Evolutionary conservation across 2,888 invertebrate genomes (phyloP), one percentile per base, ranked within the genome.

Genomic region (Leptinotarsa haldemani): DNA sequence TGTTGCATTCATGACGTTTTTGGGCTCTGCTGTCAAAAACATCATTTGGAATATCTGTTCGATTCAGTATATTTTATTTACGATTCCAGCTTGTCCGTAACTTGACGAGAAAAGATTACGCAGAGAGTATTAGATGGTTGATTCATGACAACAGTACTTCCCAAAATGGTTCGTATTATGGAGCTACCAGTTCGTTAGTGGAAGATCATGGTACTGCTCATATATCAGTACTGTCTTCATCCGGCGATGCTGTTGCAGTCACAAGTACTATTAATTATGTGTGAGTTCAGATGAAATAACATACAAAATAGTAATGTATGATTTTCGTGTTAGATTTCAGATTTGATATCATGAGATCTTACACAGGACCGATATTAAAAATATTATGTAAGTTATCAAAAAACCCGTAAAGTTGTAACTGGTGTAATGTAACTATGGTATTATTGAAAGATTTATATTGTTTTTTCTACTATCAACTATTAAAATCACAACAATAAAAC

Each of bases 161-260:
- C 83, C 88, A 90, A 22, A 91, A 94, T 83, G 91, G 92, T 80
- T 80, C 83, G 12, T 92, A 95, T 85, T 96, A 97, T 83, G 95
- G 94, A 0, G 94, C 93, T 0, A 87, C 91, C 20, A 91, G 90
- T 80, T 80, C 84, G 1, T 88, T 90, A 72, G 87, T 88, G 0
- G 92, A 94, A 70, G 94, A 95, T 86, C 94, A 94, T 84, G 98
- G 98, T 70, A 98, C 98, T 0, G 94, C 97, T 0, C 97, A 98
- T 83, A 90, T 97, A n/a, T 92, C 94, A 0, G 92, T 97, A 4
- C 81, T 98, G 50, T 93, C 93, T 4, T 91, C 93, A 0, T 93
- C 96, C 84, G 98, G 98, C 20, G 95, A 97, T 87, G 98, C 95
- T 4, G 94, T 98, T 15, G 92, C 96, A 0, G 93, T 94, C 16